These are phyloP conservation scores for Gallinago undulata DNA, from an alignment of 2,113 vertebrate species.

Conservation along the genomic window DNA sequence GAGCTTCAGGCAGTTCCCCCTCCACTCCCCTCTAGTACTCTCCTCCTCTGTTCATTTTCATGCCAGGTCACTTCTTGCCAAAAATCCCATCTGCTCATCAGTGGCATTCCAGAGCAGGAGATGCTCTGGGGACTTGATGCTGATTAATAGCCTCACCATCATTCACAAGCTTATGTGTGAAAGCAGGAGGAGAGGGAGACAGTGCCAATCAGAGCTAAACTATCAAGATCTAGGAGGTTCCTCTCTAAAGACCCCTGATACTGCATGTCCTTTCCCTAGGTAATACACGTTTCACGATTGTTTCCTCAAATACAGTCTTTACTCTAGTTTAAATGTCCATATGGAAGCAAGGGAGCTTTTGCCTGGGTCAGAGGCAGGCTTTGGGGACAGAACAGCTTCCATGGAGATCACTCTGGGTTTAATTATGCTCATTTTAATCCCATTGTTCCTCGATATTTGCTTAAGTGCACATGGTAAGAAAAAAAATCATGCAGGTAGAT, in stretches of 20 bases:
- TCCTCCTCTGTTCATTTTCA: constrained; percentile 52
- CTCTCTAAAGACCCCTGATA: background rate
- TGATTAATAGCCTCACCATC: constrained; percentile 46
- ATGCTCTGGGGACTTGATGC: constrained; percentile 23
- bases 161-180: background rate
- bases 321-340: background rate
- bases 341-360: background rate
- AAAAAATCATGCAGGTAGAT: background rate
- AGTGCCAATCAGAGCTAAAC: background rate
- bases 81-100: constrained; percentile 67
- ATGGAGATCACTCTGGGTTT: background rate
- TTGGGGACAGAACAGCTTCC: background rate
- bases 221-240: background rate
- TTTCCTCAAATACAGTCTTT: background rate
- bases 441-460: background rate
- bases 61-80: constrained; percentile 65
- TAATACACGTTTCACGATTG: background rate
- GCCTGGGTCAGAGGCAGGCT: background rate
- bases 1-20: background rate
- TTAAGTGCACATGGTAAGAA: background rate
- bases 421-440: background rate
- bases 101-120: constrained; percentile 63
- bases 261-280: background rate
- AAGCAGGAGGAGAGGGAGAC: background rate
- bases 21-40: background rate